A percentile compares a stretch with the other conserved stretches of the same genome.
These are phyloP conservation scores for Apotomis turbidana DNA, from an alignment of 2,888 invertebrate species.

Conservation along the genomic window DNA sequence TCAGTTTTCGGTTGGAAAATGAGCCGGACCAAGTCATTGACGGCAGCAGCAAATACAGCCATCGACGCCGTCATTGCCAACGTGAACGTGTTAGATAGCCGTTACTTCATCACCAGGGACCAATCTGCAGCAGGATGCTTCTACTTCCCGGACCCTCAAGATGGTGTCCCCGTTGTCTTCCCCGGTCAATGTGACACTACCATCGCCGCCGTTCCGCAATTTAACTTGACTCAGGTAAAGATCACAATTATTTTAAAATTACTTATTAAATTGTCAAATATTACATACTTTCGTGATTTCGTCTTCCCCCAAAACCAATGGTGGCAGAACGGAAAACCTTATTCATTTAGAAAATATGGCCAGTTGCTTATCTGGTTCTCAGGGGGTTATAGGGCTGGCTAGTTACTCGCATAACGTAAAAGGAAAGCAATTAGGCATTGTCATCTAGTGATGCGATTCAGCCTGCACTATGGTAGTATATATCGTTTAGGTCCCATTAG, in stretches of 20 bases:
- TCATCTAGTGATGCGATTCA: no score
- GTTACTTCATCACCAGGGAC: not conserved
- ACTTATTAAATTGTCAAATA: no score
- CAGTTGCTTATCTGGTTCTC: no score
- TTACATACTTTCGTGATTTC: no score
- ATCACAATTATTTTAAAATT: slow-evolving; percentile 10
- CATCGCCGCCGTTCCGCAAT: slow-evolving; percentile 5
- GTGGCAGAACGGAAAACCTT: no score
- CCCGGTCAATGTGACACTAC: slow-evolving; percentile 14
- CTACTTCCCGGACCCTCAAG: slow-evolving; percentile 1
- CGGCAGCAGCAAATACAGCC: slow-evolving; percentile 1
- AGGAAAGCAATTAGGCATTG: no score
- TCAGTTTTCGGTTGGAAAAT: slow-evolving; percentile 32
- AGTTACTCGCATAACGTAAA: no score
- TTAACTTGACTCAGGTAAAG: slow-evolving; percentile 21
- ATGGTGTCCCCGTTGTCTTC: slow-evolving; percentile 6
- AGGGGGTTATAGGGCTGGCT: no score
- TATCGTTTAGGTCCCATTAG: no score
- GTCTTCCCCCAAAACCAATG: no score
- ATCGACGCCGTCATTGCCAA: slow-evolving; percentile 11
- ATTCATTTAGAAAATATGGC: no score
- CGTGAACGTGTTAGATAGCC: slow-evolving; percentile 13
- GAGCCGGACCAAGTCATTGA: slow-evolving; percentile 7
- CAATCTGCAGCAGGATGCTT: slow-evolving; percentile 4
- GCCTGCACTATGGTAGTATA: no score